Conservation (phyloP, 92 coral and sea anemone genomes). For the Siderastrea siderea region DNA sequence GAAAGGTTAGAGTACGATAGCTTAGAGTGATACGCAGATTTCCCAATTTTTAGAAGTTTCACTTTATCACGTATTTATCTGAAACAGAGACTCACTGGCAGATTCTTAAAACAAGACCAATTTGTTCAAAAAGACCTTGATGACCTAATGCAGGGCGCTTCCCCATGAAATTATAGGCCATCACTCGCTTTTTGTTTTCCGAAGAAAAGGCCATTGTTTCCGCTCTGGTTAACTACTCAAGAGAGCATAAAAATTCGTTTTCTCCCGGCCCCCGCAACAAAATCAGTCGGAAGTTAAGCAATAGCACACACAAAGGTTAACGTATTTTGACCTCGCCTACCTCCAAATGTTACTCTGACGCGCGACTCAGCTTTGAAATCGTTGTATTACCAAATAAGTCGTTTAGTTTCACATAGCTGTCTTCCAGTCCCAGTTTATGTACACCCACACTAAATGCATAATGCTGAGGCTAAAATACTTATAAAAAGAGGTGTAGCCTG, state of each 20-base stretch:
- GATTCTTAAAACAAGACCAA: too few species aligned
- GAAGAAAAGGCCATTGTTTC: background rate
- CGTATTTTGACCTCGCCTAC: slow-evolving; percentile 3
- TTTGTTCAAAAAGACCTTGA: too few species aligned
- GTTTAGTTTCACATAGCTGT: background rate
- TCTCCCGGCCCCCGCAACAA: background rate
- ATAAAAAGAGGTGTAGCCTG: background rate
- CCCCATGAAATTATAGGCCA: too few species aligned
- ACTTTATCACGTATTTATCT: too few species aligned
- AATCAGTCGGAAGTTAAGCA: slow-evolving; percentile 15
- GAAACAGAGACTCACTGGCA: too few species aligned
- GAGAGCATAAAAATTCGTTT: slow-evolving; percentile 16
- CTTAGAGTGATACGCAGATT: too few species aligned
- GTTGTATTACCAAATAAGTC: slow-evolving; percentile 2
- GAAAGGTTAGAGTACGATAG: too few species aligned
- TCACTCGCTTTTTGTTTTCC: too few species aligned
- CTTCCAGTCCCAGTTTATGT: background rate
- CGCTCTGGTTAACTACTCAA: too few species aligned
- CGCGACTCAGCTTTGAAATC: too few species aligned
- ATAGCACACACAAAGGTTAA: background rate
- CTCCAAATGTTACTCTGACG: background rate
- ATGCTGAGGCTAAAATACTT: background rate
- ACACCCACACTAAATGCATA: background rate
- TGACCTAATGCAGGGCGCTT: too few species aligned
- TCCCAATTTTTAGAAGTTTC: too few species aligned